Evolutionary conservation across 2,888 invertebrate genomes (phyloP), one percentile per base, ranked within the genome.

Genomic region (Melangyna quadrimaculata): DNA sequence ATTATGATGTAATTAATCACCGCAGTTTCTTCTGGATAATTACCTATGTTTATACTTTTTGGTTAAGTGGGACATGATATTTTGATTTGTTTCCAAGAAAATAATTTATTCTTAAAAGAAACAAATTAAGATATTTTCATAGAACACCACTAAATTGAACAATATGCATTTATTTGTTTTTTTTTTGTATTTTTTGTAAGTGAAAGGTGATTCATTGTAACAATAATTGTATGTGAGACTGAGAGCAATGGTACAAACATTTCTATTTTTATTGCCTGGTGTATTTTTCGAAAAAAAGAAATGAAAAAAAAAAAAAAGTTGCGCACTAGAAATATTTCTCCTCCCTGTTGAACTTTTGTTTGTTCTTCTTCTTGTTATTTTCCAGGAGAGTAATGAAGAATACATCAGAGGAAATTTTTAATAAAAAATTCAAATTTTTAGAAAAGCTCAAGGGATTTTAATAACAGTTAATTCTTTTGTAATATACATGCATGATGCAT

Each of bases 181-280:
- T 40, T 45, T 74, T 5, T 24, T 29, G 17, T 51, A 71, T 37
- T 45, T 55, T 73, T 35, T 43, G 17, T 24, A 14, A 7, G 3
- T 7, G 12, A 19, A 78, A 83, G 73, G 83, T 79, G 83, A 79
- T 74, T 74, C 67, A 75, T 67, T 79, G 53, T 67, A 14, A 37
- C 35, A 65, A 75, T 70, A 48, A 71, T 63, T 57, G 63, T 79
- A 70, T 74, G 79, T 32, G 77, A 74, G n/a, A n/a, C n/a, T n/a
- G 78, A 82, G 82, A 27, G 14, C n/a, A n/a, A n/a, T 69, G 70
- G 29, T 82, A 63, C 45, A 72, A 67, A 80, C 61, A 81, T 77
- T 86, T 86, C 84, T 86, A 80, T 86, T 86, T 86, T 86, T 77
- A 86, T 69, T 86, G 75, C 80, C 61, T 77, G 69, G 80, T 48